Evolutionary conservation across 2,797 vertebrate species (phyloP).

Genomic region (Heterohyrax brucei): DNA sequence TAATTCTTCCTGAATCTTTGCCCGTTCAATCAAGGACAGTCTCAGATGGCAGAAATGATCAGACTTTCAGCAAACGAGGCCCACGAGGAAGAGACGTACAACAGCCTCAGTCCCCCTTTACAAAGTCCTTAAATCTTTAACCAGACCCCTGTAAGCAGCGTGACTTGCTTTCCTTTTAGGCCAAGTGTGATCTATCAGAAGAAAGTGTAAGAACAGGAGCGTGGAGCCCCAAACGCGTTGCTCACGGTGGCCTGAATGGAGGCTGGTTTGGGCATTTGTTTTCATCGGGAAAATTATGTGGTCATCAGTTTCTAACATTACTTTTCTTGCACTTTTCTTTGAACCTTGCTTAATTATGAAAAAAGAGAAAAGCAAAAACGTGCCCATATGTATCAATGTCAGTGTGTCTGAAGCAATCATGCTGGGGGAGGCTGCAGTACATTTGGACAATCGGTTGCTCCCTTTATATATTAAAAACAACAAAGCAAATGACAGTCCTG

Average conservation of each 20-base stretch:
- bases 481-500: constrained; percentile 77
- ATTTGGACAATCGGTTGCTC: constrained; percentile 77
- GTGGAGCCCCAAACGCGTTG: neutral
- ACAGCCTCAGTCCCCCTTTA: constrained; percentile 82
- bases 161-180: constrained; percentile 32
- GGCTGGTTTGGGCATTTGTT: constrained; percentile 14
- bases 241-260: neutral
- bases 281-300: constrained; percentile 11
- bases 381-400: constrained; percentile 81
- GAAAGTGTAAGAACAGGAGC: constrained; percentile 23
- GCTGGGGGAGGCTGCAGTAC: constrained; percentile 80
- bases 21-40: constrained; percentile 87
- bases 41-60: constrained; percentile 88
- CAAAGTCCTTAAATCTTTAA: neutral
- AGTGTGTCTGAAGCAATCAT: constrained; percentile 67
- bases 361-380: constrained; percentile 1
- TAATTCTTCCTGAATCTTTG: constrained; percentile 90
- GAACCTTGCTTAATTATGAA: constrained; percentile 79
- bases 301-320: constrained; percentile 33
- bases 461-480: neutral
- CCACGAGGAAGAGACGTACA: constrained; percentile 78
- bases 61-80: constrained; percentile 79
- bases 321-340: constrained; percentile 31
- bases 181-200: constrained; percentile 8
- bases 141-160: neutral